Conservation (phyloP, 2,113 vertebrate genomes). For the mouse (Mus musculus) region DNA sequence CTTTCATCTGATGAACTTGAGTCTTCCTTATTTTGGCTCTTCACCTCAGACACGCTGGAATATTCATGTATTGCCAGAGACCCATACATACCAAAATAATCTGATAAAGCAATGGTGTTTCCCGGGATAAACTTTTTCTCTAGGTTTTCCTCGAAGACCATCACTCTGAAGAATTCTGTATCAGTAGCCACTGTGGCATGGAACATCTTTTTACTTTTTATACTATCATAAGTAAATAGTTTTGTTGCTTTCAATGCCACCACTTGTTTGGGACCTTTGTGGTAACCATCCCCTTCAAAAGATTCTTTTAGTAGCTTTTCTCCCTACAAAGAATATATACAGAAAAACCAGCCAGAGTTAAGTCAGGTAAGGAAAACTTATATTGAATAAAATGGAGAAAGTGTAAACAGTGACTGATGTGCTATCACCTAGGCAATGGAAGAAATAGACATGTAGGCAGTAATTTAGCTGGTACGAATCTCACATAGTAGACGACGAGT, state of each 20-base stretch:
- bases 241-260: not conserved
- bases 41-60: not conserved
- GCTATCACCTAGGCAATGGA: not conserved
- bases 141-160: not conserved
- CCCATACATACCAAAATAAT: not conserved
- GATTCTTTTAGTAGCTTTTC: not conserved
- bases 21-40: not conserved
- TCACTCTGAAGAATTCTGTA: not conserved
- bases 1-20: not conserved
- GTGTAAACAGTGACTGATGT: not conserved
- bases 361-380: not conserved
- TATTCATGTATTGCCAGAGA: not conserved
- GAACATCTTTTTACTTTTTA: not conserved
- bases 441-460: not conserved
- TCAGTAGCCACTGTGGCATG: not conserved
- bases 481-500: not conserved
- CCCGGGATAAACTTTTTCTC: not conserved
- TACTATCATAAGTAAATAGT: not conserved
- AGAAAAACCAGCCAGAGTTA: not conserved
- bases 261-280: not conserved
- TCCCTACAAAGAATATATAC: not conserved
- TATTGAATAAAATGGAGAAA: not conserved
- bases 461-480: not conserved
- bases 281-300: not conserved
- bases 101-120: not conserved